Percentiles rank a stretch among this genome's conserved stretches.
phyloP scores from a whole-genome alignment of 2,113 vertebrate genomes.

The Myrmophylax atrothorax region DNA sequence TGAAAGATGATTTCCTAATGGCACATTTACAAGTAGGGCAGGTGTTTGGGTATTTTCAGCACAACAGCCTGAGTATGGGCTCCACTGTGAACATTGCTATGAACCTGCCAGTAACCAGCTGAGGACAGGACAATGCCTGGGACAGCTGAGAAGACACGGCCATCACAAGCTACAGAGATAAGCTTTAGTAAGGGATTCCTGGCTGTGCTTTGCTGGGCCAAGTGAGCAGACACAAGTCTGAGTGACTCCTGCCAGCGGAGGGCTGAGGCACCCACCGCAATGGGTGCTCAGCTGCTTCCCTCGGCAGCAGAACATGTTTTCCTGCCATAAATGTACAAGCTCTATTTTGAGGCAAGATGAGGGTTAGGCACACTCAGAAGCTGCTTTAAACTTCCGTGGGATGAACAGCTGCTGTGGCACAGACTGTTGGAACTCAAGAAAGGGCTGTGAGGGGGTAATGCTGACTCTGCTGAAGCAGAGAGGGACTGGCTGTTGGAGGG shows the following conservation, averaged over 20 bases:
- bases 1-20: not conserved
- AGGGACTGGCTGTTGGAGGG: not conserved
- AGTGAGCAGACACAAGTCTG: not conserved
- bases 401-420: not conserved
- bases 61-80: not conserved
- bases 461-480: not conserved
- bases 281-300: not conserved
- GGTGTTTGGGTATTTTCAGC: not conserved
- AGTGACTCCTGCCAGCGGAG: not conserved
- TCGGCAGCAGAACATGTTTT: not conserved
- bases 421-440: not conserved
- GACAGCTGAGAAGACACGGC: not conserved
- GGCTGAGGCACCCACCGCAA: not conserved
- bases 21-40: accelerated
- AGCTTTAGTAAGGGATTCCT: not conserved
- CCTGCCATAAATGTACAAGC: not conserved
- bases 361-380: not conserved
- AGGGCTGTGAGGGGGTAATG: not conserved
- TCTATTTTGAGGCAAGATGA: not conserved
- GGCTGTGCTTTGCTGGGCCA: not conserved
- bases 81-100: accelerated
- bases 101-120: not conserved
- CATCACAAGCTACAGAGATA: not conserved
- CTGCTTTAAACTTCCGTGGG: not conserved
- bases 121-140: not conserved